Evolutionary conservation across 2,888 invertebrate genomes (phyloP), one percentile per base, ranked within the genome.

Genomic region (Himalopsyche anomala): DNA sequence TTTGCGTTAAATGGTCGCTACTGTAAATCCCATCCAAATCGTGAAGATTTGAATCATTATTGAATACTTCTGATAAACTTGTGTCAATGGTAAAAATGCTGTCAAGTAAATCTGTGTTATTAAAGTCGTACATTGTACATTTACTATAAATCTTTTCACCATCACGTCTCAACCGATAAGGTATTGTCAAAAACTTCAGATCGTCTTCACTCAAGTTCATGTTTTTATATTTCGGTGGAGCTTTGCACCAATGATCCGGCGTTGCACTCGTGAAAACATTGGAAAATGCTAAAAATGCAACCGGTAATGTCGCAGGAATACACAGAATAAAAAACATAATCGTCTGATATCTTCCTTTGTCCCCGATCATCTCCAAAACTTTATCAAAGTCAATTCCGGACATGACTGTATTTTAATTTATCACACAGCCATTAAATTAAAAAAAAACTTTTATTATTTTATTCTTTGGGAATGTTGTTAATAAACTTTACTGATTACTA

Each of bases 261-360:
- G 94, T 94, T n/a, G 95, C 95, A 87, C 95, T 95, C 87, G 95
- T 94, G 90, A 96, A 96, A 80, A 95, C 95, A 94, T 95, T 95
- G 62, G 94, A 95, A 90, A 95, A 95, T 9, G 95, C 95, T 86
- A 95, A 92, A 89, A 95, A 95, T 0, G 95, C 95, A 5, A 95
- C 95, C 0, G 95, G 94, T 88, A 95, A 91, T 12, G 95, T 94
- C 0, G 95, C 95, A 28, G 95, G 92, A 86, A 94, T 94, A 90
- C 95, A 95, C 45, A 96, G 91, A 85, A 95, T 90, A 89, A 94
- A 94, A 90, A 95, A 95, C 89, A 95, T 92, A 86, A 94, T 90
- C 85, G 94, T 92, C 90, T 96, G 96, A 92, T 95, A 95, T 88
- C 92, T 91, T 28, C 96, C 96, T 89, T 93, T 92, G 90, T 93